Conservation (phyloP, 2,888 invertebrate species). For the Spialia ferax region DNA sequence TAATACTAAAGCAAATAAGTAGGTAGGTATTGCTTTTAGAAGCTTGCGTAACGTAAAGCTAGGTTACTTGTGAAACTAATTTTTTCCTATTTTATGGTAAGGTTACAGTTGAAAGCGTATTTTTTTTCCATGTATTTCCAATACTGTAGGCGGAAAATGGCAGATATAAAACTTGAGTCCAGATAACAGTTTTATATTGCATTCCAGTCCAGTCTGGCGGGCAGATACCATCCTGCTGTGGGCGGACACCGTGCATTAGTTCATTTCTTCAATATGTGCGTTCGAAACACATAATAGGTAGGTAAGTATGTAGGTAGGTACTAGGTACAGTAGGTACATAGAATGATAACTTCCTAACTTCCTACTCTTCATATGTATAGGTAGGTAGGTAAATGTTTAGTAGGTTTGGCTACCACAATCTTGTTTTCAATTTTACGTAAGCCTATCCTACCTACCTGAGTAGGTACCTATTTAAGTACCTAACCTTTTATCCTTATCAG, state of each 20-base stretch:
- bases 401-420: too few relatives aligned
- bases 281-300: slow-evolving; percentile 47
- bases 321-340: too few relatives aligned
- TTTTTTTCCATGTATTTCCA: neutral
- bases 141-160: too few relatives aligned
- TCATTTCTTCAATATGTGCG: slow-evolving; percentile 67
- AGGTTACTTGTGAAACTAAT: neutral
- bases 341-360: slow-evolving; percentile 36
- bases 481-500: too few relatives aligned
- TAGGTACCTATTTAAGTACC: too few relatives aligned
- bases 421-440: too few relatives aligned
- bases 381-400: too few relatives aligned
- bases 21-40: too few relatives aligned
- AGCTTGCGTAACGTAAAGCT: neutral
- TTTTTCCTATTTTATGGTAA: neutral
- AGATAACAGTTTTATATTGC: slow-evolving; percentile 48
- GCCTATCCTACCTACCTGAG: too few relatives aligned
- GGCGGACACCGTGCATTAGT: slow-evolving; percentile 67
- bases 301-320: too few relatives aligned
- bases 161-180: slow-evolving; percentile 18
- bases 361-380: slow-evolving; percentile 14
- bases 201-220: slow-evolving; percentile 53
- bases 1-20: neutral
- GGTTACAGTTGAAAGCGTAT: neutral
- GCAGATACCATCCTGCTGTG: slow-evolving; percentile 54